Evolutionary conservation across 2,797 vertebrate genomes (phyloP).

Genomic region (Rhinella marina): DNA sequence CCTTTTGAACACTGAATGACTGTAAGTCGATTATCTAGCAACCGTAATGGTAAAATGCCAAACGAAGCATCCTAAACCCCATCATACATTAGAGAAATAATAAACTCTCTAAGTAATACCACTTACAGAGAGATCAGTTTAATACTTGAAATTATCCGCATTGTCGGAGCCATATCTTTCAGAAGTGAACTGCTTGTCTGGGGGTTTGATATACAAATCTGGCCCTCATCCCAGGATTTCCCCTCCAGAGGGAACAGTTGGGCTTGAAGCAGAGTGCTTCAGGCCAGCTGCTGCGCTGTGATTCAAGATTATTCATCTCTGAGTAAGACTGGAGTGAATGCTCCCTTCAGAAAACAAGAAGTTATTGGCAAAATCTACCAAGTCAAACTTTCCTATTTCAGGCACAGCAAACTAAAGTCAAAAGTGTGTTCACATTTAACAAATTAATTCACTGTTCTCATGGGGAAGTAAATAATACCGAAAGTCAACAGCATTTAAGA

Average conservation of each 20-base stretch:
- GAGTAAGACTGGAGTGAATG: slow-evolving; percentile 24
- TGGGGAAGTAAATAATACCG: background rate
- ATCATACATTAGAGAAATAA: slow-evolving; percentile 30
- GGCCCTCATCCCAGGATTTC: slow-evolving; percentile 59
- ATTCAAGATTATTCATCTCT: slow-evolving; percentile 55
- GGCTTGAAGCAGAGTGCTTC: slow-evolving; percentile 42
- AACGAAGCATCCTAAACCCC: slow-evolving; percentile 8
- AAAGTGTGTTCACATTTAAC: background rate
- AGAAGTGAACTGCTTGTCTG: slow-evolving; percentile 45
- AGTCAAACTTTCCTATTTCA: background rate
- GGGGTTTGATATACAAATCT: slow-evolving; percentile 52
- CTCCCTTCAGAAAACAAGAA: slow-evolving; percentile 29
- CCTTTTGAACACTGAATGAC: slow-evolving; percentile 12
- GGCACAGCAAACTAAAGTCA: background rate
- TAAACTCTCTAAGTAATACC: slow-evolving; percentile 26
- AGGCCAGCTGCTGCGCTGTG: slow-evolving; percentile 55
- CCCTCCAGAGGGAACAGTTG: slow-evolving; percentile 55
- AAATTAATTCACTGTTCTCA: background rate
- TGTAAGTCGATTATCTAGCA: slow-evolving; percentile 17
- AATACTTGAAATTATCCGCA: slow-evolving; percentile 43
- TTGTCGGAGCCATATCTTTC: slow-evolving; percentile 40
- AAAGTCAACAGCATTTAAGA: background rate
- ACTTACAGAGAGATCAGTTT: slow-evolving; percentile 40
- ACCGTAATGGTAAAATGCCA: slow-evolving; percentile 16
- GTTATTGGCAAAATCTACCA: slow-evolving; percentile 37